Conservation (phyloP, 2,888 invertebrate genomes). For the Pegoplata infirma region DNA sequence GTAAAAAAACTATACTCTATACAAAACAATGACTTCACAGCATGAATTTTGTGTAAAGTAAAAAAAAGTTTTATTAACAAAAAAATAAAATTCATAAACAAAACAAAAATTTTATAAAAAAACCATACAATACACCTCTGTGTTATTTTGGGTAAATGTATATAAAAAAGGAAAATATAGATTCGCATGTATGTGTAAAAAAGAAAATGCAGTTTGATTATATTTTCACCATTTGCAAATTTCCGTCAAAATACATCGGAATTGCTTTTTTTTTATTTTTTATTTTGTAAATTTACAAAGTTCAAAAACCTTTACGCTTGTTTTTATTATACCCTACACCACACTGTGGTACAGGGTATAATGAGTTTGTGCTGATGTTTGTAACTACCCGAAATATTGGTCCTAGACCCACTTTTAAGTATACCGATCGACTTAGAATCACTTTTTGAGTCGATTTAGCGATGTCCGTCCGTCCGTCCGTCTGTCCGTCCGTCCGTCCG, state of each 20-base stretch:
- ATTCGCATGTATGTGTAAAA: no score
- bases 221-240: conserved; percentile 32
- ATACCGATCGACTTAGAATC: no score
- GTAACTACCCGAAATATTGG: no score
- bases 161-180: no score
- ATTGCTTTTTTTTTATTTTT: not conserved
- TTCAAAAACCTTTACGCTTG: conserved; percentile 38
- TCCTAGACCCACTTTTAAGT: no score
- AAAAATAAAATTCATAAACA: not conserved
- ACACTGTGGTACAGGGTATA: no score
- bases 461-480: no score
- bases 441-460: no score
- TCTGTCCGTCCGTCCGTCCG: no score
- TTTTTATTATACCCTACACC: no score
- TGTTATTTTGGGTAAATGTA: not conserved
- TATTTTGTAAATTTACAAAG: conserved; percentile 4
- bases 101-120: not conserved
- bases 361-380: no score
- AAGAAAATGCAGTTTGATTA: conserved; percentile 14
- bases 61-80: conserved; percentile 1
- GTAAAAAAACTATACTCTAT: conserved; percentile 23
- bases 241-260: conserved; percentile 31
- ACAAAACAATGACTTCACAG: conserved; percentile 36
- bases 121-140: not conserved
- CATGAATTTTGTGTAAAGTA: conserved; percentile 14